Evolutionary conservation across 2,888 invertebrate genomes (phyloP).

Genomic region (Tolmerus cingulatus): DNA sequence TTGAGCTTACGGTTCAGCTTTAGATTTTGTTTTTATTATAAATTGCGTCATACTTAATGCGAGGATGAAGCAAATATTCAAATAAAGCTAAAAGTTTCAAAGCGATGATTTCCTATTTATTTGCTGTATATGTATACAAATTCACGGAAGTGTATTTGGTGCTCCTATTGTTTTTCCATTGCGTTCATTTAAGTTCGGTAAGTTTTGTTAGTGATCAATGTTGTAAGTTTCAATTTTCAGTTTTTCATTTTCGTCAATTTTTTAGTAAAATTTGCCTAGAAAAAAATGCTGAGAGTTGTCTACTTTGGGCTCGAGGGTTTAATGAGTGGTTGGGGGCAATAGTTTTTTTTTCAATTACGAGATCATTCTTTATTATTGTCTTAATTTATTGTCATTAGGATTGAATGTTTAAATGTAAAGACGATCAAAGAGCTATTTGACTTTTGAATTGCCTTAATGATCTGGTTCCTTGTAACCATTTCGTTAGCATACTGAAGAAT

Average conservation of each 20-base stretch:
- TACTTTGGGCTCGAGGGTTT: neutral
- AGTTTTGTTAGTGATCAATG: neutral
- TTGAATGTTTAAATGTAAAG: no score
- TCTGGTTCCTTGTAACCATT: no score
- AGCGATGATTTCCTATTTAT: slow-evolving; percentile 14
- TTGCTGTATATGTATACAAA: neutral
- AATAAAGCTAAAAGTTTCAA: neutral
- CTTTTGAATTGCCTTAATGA: no score
- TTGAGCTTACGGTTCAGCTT: neutral
- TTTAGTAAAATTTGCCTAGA: neutral
- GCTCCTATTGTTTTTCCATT: neutral
- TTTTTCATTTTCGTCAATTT: neutral
- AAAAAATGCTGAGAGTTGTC: neutral
- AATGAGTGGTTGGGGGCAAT: neutral
- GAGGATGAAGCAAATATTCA: neutral
- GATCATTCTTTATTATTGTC: no score
- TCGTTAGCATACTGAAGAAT: neutral
- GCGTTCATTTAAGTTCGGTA: neutral
- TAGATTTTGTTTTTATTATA: slow-evolving; percentile 23
- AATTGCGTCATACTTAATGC: slow-evolving; percentile 4
- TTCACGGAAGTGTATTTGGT: neutral
- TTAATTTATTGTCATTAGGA: neutral
- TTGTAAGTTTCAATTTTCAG: neutral
- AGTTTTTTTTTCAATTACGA: no score
- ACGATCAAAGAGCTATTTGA: no score